Percentiles rank a stretch among this genome's conserved stretches.
phyloP scores from a whole-genome alignment of 1,140 invertebrate species.

The Bombus fervidus region DNA sequence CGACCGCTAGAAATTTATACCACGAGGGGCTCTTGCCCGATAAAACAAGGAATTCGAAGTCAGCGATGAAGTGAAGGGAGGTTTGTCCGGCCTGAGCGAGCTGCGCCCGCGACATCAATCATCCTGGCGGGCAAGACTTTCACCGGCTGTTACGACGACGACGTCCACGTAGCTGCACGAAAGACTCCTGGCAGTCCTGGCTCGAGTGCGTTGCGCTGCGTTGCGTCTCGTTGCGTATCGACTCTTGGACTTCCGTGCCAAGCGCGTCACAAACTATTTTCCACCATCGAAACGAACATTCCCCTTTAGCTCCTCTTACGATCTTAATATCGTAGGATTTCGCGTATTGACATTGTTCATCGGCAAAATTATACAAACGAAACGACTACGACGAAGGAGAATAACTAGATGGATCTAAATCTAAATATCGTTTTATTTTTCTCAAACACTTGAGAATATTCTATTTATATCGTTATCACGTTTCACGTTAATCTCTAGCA shows the following conservation, averaged over 20 bases:
- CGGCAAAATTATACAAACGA: too few species aligned
- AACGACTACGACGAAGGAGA: too few species aligned
- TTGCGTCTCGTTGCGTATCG: not conserved
- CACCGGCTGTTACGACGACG: constrained; percentile 59
- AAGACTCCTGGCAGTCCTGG: not conserved
- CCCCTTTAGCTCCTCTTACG: too few species aligned
- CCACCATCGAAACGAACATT: too few species aligned
- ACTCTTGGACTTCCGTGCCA: not conserved
- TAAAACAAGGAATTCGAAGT: constrained; percentile 58
- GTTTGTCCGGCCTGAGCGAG: constrained; percentile 55
- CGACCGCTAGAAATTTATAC: constrained; percentile 50
- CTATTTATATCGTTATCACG: too few species aligned
- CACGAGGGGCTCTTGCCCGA: constrained; percentile 43
- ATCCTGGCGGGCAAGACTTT: constrained; percentile 65
- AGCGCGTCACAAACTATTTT: not conserved
- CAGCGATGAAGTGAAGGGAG: constrained; percentile 66
- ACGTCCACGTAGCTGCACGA: constrained; percentile 37
- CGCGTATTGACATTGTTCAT: too few species aligned
- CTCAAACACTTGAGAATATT: too few species aligned
- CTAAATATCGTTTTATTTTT: too few species aligned
- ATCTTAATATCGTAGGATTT: too few species aligned
- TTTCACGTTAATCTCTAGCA: too few species aligned
- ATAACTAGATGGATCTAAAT: too few species aligned
- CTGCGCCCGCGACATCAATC: constrained; percentile 65
- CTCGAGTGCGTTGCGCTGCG: not conserved